Percentiles rank a stretch among this genome's conserved stretches.
These are phyloP conservation scores for Acanthopleura granulata DNA, from an alignment of 2,888 invertebrate genomes.

Conservation along the genomic window DNA sequence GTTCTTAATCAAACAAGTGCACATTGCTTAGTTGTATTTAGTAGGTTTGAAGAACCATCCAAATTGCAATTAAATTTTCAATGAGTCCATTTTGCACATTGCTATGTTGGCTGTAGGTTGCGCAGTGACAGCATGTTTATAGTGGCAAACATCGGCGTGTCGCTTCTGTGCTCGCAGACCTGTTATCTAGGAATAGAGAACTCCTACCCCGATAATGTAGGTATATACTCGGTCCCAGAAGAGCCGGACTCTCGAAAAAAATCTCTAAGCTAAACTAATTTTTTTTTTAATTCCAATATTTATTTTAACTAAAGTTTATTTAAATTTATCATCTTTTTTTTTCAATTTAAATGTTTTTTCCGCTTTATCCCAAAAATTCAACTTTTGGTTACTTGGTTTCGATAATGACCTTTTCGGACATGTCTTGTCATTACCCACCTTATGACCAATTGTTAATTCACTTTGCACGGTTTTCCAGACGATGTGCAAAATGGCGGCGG, in stretches of 20 bases:
- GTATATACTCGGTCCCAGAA: too few species aligned
- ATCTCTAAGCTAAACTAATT: too few species aligned
- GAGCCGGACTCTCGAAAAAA: too few species aligned
- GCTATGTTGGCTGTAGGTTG: conserved; percentile 28
- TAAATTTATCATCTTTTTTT: too few species aligned
- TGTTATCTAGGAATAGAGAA: conserved; percentile 44
- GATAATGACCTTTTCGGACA: too few species aligned
- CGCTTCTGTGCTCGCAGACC: conserved; percentile 32
- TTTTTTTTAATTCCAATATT: background rate
- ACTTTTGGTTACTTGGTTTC: too few species aligned
- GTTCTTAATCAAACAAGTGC: background rate
- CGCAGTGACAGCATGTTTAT: conserved; percentile 42
- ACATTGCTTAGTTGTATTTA: background rate
- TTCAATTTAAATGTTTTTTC: too few species aligned
- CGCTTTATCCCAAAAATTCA: too few species aligned
- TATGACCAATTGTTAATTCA: too few species aligned
- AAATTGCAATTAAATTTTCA: too few species aligned
- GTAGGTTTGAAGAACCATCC: background rate
- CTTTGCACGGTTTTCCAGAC: conserved; percentile 32
- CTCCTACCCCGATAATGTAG: conserved; percentile 45
- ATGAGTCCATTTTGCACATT: background rate
- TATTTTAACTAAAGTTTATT: background rate
- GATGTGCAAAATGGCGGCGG: conserved; percentile 50
- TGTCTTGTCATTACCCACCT: too few species aligned
- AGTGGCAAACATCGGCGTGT: conserved; percentile 43